phyloP scores from a whole-genome alignment of 2,888 invertebrate species.

The Coleophora flavipennella region DNA sequence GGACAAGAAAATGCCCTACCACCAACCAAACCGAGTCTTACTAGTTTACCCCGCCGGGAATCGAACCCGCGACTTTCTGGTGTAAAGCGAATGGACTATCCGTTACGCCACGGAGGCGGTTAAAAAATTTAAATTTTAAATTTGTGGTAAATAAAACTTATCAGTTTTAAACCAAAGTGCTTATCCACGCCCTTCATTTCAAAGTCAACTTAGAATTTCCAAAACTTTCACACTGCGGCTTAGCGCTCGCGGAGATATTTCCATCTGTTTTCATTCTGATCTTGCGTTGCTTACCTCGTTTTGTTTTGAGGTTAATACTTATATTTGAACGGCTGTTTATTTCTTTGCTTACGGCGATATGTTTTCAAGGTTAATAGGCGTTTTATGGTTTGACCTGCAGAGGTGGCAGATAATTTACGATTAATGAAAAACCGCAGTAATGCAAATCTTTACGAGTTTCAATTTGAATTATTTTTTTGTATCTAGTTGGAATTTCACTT shows the following conservation, averaged over 20 bases:
- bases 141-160: too few relatives aligned
- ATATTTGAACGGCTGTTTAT: conserved; percentile 1
- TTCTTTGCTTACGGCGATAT: conserved; percentile 6
- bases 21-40: too few relatives aligned
- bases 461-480: too few relatives aligned
- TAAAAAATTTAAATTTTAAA: too few relatives aligned
- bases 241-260: conserved; percentile 9
- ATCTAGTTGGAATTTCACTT: too few relatives aligned
- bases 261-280: conserved; percentile 15
- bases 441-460: not conserved
- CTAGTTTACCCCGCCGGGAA: too few relatives aligned
- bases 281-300: conserved; percentile 3
- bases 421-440: not conserved
- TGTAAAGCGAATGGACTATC: too few relatives aligned
- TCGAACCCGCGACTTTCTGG: too few relatives aligned
- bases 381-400: conserved; percentile 1
- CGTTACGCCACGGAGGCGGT: too few relatives aligned
- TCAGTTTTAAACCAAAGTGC: not conserved
- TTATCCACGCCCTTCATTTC: not conserved
- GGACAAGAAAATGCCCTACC: too few relatives aligned
- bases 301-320: conserved; percentile 10
- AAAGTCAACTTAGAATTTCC: conserved; percentile 16
- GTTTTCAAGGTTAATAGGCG: conserved; percentile 8
- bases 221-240: conserved; percentile 23
- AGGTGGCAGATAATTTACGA: not conserved